Evolutionary conservation across 1,140 invertebrate genomes (phyloP).

Genomic region (Aphaenogaster ashmeadi): DNA sequence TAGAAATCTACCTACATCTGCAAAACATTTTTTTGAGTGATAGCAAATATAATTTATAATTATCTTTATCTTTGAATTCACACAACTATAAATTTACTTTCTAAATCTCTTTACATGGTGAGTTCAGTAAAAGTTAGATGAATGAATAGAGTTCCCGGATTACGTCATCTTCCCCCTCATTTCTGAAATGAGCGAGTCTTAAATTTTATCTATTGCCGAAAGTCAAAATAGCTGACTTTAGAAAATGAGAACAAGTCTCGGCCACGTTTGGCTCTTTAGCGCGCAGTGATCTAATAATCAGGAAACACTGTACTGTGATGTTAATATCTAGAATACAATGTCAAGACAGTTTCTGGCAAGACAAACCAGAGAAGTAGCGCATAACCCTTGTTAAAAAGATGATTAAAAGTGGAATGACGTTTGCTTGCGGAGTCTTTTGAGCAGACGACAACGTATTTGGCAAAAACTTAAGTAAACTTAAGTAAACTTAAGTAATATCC

Average conservation of each 20-base stretch:
- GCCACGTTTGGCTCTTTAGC: not conserved
- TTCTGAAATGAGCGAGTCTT: not conserved
- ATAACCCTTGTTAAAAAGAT: not conserved
- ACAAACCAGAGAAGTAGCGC: not conserved
- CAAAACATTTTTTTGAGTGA: not conserved
- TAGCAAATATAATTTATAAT: not conserved
- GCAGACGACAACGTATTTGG: not conserved
- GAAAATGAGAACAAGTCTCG: not conserved
- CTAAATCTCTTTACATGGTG: not conserved
- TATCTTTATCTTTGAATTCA: not conserved
- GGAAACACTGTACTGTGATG: not conserved
- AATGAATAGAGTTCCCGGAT: not conserved
- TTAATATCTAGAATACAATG: not conserved
- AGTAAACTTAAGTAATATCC: not conserved
- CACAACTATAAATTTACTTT: not conserved
- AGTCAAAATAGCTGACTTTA: not conserved
- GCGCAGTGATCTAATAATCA: not conserved
- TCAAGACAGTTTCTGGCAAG: not conserved
- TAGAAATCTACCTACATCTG: no score
- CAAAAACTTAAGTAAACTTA: not conserved
- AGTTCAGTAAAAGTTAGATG: not conserved
- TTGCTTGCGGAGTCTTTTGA: no score
- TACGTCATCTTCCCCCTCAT: not conserved
- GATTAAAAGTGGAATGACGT: not conserved
- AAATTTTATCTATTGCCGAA: not conserved